Conservation (phyloP, 2,113 vertebrate species). For the Pyrgilauda ruficollis region DNA sequence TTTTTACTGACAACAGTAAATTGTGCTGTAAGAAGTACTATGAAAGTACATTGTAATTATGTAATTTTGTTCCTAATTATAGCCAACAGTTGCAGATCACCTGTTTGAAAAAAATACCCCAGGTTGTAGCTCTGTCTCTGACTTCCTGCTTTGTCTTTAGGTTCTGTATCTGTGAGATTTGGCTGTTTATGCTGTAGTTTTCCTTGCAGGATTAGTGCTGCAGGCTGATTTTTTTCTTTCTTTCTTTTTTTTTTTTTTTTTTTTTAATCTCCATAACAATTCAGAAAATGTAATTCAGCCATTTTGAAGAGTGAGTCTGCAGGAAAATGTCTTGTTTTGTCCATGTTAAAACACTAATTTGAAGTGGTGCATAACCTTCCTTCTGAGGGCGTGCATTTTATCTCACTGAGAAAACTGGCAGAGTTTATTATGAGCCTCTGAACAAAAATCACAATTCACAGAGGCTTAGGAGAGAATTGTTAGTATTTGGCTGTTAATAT, state of each 20-base stretch:
- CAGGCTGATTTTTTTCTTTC: background rate
- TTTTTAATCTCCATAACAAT: background rate
- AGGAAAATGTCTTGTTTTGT: background rate
- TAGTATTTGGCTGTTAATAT: background rate
- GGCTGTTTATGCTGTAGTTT: background rate
- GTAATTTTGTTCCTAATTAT: background rate
- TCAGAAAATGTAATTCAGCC: background rate
- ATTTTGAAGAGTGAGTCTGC: background rate
- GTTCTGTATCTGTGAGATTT: background rate
- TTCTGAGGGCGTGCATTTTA: background rate
- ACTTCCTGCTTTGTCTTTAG: background rate
- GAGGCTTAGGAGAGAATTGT: background rate
- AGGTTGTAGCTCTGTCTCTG: background rate
- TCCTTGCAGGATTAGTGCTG: background rate
- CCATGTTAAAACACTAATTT: background rate
- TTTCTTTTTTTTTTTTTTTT: background rate
- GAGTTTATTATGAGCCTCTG: background rate
- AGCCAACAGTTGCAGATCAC: background rate
- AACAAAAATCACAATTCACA: background rate
- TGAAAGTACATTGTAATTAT: background rate
- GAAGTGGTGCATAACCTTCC: background rate
- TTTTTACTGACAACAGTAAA: background rate
- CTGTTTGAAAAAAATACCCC: background rate
- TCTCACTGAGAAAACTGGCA: background rate
- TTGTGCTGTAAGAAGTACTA: background rate